These are phyloP conservation scores for Aramus guarauna DNA, from an alignment of 2,113 vertebrate species.

Conservation along the genomic window DNA sequence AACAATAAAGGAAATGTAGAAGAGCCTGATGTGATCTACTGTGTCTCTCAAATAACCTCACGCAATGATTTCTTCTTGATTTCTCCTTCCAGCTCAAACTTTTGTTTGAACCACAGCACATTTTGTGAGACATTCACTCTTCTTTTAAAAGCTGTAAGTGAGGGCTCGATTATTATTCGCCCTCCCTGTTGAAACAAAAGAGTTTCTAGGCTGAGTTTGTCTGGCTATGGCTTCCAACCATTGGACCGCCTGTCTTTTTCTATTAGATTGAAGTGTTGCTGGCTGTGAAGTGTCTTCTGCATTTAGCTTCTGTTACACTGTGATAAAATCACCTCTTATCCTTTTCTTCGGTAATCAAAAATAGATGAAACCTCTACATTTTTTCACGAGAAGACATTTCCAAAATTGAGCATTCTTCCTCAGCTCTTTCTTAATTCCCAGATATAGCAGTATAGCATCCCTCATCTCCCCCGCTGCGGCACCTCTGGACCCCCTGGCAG, in stretches of 20 bases:
- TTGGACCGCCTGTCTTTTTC: fast-evolving
- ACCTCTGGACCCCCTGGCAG: background rate
- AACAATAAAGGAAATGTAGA: background rate
- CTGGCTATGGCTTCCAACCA: background rate
- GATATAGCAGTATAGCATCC: background rate
- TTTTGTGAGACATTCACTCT: background rate
- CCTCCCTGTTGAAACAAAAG: background rate
- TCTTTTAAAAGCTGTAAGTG: background rate
- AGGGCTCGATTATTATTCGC: background rate
- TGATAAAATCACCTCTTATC: background rate
- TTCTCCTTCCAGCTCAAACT: background rate
- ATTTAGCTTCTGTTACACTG: background rate
- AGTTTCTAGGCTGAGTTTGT: background rate
- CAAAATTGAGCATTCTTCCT: background rate
- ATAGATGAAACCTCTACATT: background rate
- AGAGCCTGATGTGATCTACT: background rate
- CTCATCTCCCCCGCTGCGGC: background rate
- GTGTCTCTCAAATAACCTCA: background rate
- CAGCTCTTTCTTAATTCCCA: background rate
- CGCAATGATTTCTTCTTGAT: background rate
- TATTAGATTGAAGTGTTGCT: background rate
- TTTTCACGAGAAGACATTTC: background rate
- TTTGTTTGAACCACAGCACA: background rate
- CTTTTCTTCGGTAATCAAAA: background rate
- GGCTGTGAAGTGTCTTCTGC: background rate